phyloP scores from a whole-genome alignment of 2,888 invertebrate genomes.

The Acholoe squamosa region DNA sequence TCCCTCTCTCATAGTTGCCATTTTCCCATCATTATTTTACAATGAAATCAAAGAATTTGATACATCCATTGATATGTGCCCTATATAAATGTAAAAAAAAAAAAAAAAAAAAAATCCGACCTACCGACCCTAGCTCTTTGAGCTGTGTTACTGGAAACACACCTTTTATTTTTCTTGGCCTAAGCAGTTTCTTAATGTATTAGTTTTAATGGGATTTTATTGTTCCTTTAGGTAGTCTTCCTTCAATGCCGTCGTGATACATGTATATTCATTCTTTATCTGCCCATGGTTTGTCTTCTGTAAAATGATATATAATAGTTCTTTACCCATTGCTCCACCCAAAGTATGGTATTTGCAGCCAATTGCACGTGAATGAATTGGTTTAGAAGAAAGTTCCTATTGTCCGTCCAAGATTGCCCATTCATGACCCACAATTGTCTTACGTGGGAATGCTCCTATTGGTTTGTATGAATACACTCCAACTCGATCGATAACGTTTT shows the following conservation, averaged over 20 bases:
- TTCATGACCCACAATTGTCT: background rate
- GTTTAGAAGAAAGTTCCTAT: background rate
- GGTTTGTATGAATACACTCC: background rate
- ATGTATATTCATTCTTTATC: too few species aligned
- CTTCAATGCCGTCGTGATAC: background rate
- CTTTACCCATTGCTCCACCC: background rate
- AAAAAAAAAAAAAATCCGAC: too few species aligned
- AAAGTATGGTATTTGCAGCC: background rate
- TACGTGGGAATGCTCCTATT: background rate
- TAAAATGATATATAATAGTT: background rate
- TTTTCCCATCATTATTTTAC: too few species aligned
- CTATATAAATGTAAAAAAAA: too few species aligned
- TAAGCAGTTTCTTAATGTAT: background rate
- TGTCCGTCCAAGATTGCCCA: background rate
- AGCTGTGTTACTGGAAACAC: too few species aligned
- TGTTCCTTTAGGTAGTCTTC: background rate
- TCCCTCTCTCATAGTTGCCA: too few species aligned
- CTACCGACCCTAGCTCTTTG: too few species aligned
- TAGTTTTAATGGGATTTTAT: background rate
- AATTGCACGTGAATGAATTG: background rate
- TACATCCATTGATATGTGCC: too few species aligned
- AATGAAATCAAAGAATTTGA: too few species aligned
- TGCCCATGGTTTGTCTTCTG: background rate
- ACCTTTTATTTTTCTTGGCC: too few species aligned
- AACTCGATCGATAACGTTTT: background rate